A percentile compares a stretch with the other conserved stretches of the same genome.
Conservation (phyloP, 2,797 vertebrate genomes). For the Orestias chungarensis region DNA sequence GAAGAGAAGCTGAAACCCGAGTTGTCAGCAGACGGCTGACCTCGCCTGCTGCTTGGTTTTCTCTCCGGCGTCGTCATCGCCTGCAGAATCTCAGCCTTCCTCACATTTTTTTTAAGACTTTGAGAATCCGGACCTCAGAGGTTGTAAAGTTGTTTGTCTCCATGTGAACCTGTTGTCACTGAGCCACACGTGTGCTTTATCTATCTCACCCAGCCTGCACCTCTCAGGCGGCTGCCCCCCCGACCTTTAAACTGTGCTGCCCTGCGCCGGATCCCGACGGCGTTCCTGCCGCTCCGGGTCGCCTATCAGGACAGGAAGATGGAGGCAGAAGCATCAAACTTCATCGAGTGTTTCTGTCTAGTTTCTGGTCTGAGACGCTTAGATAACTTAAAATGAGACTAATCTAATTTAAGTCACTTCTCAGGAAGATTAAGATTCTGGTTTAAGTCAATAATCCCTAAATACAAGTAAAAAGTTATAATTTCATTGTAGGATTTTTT, state of each 20-base stretch:
- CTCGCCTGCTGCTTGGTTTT: conserved; percentile 20
- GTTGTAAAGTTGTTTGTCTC: conserved; percentile 41
- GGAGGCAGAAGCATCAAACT: no score
- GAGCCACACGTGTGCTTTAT: conserved; percentile 71
- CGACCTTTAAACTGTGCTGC: no score
- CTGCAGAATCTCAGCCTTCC: conserved; percentile 36
- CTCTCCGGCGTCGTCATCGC: conserved; percentile 20
- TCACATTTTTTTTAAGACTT: conserved; percentile 14
- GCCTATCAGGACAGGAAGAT: conserved; percentile 24
- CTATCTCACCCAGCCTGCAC: conserved; percentile 59
- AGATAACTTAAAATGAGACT: no score
- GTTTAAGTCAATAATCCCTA: no score
- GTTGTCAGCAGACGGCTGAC: conserved; percentile 64
- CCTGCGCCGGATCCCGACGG: no score
- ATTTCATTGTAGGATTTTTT: no score
- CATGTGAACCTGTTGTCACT: conserved; percentile 40
- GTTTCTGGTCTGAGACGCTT: no score
- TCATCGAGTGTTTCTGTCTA: no score
- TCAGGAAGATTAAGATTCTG: no score
- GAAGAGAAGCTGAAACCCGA: conserved; percentile 38
- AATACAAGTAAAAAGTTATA: no score
- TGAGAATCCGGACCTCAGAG: conserved; percentile 16
- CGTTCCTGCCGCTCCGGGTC: conserved; percentile 54
- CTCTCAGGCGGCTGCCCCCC: conserved; percentile 57
- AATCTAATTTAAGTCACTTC: no score